phyloP scores from a whole-genome alignment of 1,140 invertebrate species.

The Drosophila oshimai region DNA sequence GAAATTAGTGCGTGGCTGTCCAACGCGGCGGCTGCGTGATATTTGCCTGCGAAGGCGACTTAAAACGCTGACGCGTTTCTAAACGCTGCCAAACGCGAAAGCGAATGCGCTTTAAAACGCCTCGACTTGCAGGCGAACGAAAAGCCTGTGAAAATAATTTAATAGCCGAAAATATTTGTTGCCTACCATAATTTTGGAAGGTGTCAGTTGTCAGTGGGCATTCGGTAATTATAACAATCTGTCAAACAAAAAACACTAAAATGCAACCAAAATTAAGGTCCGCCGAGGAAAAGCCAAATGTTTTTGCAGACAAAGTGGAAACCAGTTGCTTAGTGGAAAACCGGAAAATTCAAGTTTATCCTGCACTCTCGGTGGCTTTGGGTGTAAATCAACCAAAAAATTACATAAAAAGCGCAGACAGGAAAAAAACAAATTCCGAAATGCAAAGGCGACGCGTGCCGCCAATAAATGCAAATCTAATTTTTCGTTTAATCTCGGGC shows the following conservation, averaged over 20 bases:
- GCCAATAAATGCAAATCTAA: constrained; percentile 52
- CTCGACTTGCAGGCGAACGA: constrained; percentile 9
- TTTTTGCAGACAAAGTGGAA: constrained; percentile 37
- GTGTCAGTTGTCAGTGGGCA: constrained; percentile 12
- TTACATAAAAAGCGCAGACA: constrained; percentile 38
- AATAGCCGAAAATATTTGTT: constrained; percentile 1
- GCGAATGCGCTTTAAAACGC: constrained; percentile 21
- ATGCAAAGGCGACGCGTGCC: constrained; percentile 23
- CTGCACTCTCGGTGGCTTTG: constrained; percentile 25
- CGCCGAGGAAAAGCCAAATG: constrained; percentile 13
- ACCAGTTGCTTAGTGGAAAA: constrained; percentile 57
- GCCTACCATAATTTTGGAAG: constrained; percentile 8
- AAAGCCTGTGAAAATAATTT: not conserved
- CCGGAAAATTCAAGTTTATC: constrained; percentile 73
- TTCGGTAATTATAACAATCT: constrained; percentile 39
- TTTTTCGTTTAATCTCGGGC: not conserved
- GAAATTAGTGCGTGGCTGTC: constrained; percentile 44
- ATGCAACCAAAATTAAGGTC: constrained; percentile 19
- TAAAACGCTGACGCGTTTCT: not conserved
- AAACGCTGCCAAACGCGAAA: not conserved
- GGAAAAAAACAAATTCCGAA: constrained; percentile 29
- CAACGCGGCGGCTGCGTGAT: constrained; percentile 36
- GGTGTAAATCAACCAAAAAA: constrained; percentile 40
- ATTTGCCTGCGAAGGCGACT: constrained; percentile 22
- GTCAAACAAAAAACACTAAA: constrained; percentile 2